These are phyloP conservation scores for Parazoanthus atlanticus DNA, from an alignment of 92 coral and sea anemone genomes.

Conservation along the genomic window DNA sequence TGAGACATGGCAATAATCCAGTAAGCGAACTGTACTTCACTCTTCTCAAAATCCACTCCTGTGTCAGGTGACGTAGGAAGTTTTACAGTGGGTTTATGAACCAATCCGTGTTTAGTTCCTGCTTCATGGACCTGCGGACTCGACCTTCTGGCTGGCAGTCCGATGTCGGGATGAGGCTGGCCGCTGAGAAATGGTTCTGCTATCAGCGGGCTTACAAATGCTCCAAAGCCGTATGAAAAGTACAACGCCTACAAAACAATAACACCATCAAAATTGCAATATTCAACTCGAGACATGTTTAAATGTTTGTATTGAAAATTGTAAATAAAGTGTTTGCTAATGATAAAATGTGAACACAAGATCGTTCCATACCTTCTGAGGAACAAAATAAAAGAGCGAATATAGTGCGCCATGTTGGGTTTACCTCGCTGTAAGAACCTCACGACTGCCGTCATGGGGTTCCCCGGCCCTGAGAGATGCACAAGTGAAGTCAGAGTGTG, in stretches of 20 bases:
- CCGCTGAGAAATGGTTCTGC: conserved; percentile 97
- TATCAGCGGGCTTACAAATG: conserved; percentile 93
- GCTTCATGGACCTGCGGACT: conserved; percentile 79
- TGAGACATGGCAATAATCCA: conserved; percentile 93
- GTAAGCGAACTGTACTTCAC: conserved; percentile 88
- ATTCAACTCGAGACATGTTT: background rate
- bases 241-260: conserved; percentile 67
- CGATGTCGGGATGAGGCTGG: conserved; percentile 77
- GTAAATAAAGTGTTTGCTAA: too few species aligned
- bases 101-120: conserved; percentile 83
- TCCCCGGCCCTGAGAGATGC: too few species aligned
- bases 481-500: too few species aligned
- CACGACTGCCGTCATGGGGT: too few species aligned
- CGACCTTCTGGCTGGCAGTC: conserved; percentile 67
- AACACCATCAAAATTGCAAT: background rate
- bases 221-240: conserved; percentile 93
- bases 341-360: too few species aligned
- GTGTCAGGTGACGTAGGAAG: conserved; percentile 49
- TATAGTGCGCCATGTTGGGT: background rate
- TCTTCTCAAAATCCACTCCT: conserved; percentile 58
- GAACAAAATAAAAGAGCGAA: background rate
- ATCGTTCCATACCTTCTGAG: too few species aligned
- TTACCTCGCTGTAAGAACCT: too few species aligned
- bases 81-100: conserved; percentile 62
- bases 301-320: too few species aligned